Evolutionary conservation across 2,888 invertebrate species (phyloP), one percentile per base, ranked within the genome.

Genomic region (Napeogenes sylphis): DNA sequence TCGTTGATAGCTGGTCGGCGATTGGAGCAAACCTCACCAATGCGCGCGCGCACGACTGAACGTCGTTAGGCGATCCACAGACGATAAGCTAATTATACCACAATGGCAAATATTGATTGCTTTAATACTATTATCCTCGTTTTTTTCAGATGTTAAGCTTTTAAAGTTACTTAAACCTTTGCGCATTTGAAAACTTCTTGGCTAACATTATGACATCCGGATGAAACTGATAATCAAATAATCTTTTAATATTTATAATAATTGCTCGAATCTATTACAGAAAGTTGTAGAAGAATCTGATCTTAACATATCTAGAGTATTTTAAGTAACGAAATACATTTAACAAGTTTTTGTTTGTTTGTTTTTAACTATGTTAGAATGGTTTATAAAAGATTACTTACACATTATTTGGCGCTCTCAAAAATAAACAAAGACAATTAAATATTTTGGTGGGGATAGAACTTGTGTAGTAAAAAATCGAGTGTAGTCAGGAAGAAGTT

Each of bases 21-120:
- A 90, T 90, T 90, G 90, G 90, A 77, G 79, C 79, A 77, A 74
- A 73, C 75, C 75, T 78, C 80, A 75, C 90, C 90, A 90, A 90
- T 90, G 85, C 87, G 84, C 85, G 79, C 72, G 83, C 87, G 83
- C 87, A 81, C 80, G 80, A 81, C 69, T 74, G 71, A 68, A 69
- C 75, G 75, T 79, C 78, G 79, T 80, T 79, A 80, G 75, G 70
- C 82, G 85, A 87, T 87, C 81, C 74, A 72, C 82, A 73, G 80
- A 80, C 84, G 87, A 89, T 88, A 90, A 87, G 82, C 78, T 86
- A 89, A 90, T 88, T 85, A 87, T 82, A 88, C 78, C 66, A 77
- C 80, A 73, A 75, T 75, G 71, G 70, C 76, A 78, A 81, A 81
- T 79, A 78, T 79, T 78, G 79, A 82, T 82, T 80, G 81, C 83